phyloP scores from a whole-genome alignment of 2,888 invertebrate genomes.

The Drosophila putrida region DNA sequence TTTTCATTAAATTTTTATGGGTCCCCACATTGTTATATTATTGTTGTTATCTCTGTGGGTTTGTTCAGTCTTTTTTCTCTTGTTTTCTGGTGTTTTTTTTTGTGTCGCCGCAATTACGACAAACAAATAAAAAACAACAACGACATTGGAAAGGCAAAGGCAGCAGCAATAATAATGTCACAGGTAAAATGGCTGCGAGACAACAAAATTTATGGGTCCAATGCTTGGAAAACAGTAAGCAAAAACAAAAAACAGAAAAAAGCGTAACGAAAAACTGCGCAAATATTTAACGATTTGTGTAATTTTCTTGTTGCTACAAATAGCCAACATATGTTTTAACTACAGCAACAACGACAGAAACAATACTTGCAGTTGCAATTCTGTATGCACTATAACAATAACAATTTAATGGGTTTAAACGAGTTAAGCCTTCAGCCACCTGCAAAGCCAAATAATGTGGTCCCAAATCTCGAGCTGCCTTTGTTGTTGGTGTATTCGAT shows the following conservation, averaged over 20 bases:
- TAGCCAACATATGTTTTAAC: slow-evolving; percentile 76
- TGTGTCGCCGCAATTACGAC: slow-evolving; percentile 75
- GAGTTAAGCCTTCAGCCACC: slow-evolving; percentile 53
- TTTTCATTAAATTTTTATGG: slow-evolving; percentile 80
- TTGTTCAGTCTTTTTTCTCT: slow-evolving; percentile 40
- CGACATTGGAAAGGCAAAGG: slow-evolving; percentile 26
- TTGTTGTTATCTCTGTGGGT: slow-evolving; percentile 44
- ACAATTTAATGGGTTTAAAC: slow-evolving; percentile 72
- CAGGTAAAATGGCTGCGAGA: slow-evolving; percentile 75
- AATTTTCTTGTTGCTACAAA: slow-evolving; percentile 80
- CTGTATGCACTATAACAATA: slow-evolving; percentile 51
- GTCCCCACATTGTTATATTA: slow-evolving; percentile 50
- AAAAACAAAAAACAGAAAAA: slow-evolving; percentile 15
- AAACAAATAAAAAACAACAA: slow-evolving; percentile 66
- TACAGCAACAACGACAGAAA: slow-evolving; percentile 40
- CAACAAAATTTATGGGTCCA: slow-evolving; percentile 67
- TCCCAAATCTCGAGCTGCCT: slow-evolving; percentile 55
- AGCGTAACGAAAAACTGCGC: slow-evolving; percentile 40
- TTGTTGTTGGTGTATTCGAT: not conserved
- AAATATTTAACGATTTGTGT: slow-evolving; percentile 82
- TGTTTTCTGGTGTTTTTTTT: slow-evolving; percentile 18
- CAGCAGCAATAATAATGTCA: slow-evolving; percentile 75
- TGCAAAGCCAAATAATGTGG: slow-evolving; percentile 50
- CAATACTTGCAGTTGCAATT: slow-evolving; percentile 20
- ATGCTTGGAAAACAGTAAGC: slow-evolving; percentile 38